phyloP scores from a whole-genome alignment of 2,113 vertebrate genomes.

The Scartelaos histophorus region DNA sequence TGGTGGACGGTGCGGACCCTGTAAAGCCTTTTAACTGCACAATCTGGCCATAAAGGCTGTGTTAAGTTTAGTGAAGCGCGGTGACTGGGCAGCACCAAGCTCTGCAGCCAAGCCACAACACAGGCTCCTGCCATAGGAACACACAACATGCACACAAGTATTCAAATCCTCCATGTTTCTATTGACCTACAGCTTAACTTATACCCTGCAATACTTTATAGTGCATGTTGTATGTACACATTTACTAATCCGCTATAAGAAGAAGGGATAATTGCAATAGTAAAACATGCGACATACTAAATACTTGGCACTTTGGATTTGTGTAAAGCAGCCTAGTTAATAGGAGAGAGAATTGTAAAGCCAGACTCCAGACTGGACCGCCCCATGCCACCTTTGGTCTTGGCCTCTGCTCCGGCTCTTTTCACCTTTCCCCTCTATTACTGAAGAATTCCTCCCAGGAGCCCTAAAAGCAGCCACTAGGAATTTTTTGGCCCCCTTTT shows the following conservation, averaged over 20 bases:
- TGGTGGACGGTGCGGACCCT: constrained; percentile 66
- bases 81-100: constrained; percentile 54
- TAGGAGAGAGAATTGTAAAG: constrained; percentile 26
- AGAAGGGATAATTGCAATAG: background rate
- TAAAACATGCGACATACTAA: background rate
- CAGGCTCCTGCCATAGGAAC: constrained; percentile 44
- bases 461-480: constrained; percentile 74
- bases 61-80: constrained; percentile 76
- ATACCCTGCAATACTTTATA: background rate
- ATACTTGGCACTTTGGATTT: constrained; percentile 7
- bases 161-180: background rate
- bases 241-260: constrained; percentile 7
- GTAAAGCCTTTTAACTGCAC: constrained; percentile 76
- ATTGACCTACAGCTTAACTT: background rate
- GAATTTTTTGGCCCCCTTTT: constrained; percentile 82
- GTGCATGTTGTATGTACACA: constrained; percentile 3
- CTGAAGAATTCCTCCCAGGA: constrained; percentile 82
- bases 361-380: constrained; percentile 44
- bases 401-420: constrained; percentile 57
- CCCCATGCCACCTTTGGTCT: constrained; percentile 61
- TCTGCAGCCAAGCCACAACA: constrained; percentile 25
- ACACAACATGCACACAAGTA: constrained; percentile 33
- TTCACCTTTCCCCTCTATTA: constrained; percentile 86
- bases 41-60: constrained; percentile 67
- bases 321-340: constrained; percentile 1